Evolutionary conservation across 2,113 vertebrate genomes (phyloP).

Genomic region (Sinocyclocheilus maitianheensis): DNA sequence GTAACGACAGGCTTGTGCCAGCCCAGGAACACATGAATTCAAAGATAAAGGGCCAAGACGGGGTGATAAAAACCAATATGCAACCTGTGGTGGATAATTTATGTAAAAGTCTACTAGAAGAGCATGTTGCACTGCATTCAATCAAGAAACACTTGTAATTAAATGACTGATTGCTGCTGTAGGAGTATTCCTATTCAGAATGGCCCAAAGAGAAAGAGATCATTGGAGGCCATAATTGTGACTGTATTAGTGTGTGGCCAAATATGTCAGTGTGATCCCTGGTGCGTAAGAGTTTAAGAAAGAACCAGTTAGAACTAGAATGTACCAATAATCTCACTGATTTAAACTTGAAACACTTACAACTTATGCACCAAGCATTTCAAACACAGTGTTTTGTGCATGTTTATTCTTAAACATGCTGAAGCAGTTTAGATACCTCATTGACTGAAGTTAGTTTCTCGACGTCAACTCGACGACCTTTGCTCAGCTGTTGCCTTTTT

Average conservation of each 20-base stretch:
- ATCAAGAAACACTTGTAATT: neutral
- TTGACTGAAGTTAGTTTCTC: neutral
- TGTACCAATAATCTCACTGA: conserved; percentile 8
- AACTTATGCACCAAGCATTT: conserved; percentile 8
- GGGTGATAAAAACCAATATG: neutral
- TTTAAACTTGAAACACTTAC: conserved; percentile 30
- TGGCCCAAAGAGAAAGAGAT: neutral
- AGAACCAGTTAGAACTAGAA: conserved; percentile 15
- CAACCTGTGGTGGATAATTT: conserved; percentile 5
- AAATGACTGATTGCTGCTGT: neutral
- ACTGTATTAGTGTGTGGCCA: neutral
- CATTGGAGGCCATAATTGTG: neutral
- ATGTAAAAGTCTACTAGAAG: neutral
- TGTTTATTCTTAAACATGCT: conserved; percentile 22
- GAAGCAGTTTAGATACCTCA: conserved; percentile 13
- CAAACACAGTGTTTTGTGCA: conserved; percentile 17
- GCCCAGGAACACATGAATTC: neutral
- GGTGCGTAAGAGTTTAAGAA: neutral
- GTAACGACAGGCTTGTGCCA: conserved; percentile 7
- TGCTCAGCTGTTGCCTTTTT: neutral
- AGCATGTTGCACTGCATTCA: neutral
- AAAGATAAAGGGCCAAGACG: neutral
- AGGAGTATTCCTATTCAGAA: neutral
- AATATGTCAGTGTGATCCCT: neutral
- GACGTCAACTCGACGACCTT: neutral